phyloP scores from a whole-genome alignment of 2,113 vertebrate genomes.

The Ariopsis seemanni region DNA sequence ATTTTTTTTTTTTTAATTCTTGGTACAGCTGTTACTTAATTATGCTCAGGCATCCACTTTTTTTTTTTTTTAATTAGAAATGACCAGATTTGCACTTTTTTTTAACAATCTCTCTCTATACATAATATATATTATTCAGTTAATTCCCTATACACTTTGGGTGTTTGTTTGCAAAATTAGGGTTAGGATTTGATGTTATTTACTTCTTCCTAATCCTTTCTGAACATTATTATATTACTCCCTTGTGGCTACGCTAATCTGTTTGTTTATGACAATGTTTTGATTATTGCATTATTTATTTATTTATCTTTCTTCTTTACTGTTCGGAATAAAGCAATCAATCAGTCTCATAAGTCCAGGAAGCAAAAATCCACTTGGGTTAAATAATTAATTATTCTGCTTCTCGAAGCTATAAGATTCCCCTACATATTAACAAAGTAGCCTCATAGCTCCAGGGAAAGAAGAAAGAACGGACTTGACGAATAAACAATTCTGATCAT shows the following conservation, averaged over 20 bases:
- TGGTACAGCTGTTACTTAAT: neutral
- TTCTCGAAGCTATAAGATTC: neutral
- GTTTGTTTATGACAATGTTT: too few relatives aligned
- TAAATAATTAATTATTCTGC: neutral
- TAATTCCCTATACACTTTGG: neutral
- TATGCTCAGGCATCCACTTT: neutral
- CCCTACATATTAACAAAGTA: neutral
- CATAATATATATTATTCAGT: neutral
- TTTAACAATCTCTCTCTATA: neutral
- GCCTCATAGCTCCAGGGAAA: neutral
- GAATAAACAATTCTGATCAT: neutral
- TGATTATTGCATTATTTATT: too few relatives aligned
- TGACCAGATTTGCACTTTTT: neutral
- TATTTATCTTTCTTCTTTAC: too few relatives aligned
- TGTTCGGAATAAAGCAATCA: too few relatives aligned
- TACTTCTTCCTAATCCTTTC: too few relatives aligned
- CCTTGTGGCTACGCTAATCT: too few relatives aligned
- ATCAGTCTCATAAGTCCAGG: neutral
- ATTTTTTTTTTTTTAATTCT: neutral
- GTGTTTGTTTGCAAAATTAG: neutral
- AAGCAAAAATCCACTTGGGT: neutral
- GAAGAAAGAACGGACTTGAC: neutral
- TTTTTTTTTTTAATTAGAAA: neutral
- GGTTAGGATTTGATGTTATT: too few relatives aligned
- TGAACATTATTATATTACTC: too few relatives aligned